Percentiles rank a stretch among this genome's conserved stretches.
These are phyloP conservation scores for Hydropsyche tenuis DNA, from an alignment of 1,140 invertebrate species.

Conservation along the genomic window DNA sequence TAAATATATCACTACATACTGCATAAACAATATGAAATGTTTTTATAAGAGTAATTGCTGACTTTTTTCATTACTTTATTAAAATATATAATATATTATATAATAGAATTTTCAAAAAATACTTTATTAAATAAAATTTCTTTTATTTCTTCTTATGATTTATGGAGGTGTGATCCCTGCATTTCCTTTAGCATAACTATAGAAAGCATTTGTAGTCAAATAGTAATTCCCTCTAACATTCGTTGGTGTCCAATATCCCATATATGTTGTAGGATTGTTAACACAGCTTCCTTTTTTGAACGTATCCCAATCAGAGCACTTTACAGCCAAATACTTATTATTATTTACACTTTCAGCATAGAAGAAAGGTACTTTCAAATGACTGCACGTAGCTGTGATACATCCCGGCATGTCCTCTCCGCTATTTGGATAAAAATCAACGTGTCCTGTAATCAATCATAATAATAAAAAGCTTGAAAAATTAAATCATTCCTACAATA, in stretches of 20 bases:
- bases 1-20: too few relatives aligned
- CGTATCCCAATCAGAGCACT: neutral
- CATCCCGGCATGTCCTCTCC: neutral
- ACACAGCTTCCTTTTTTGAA: neutral
- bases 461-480: neutral
- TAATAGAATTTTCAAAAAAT: too few relatives aligned
- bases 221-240: constrained; percentile 1
- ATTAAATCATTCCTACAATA: constrained; percentile 53
- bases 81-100: too few relatives aligned
- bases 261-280: neutral
- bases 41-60: too few relatives aligned
- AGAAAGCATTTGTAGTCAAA: neutral
- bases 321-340: constrained; percentile 7
- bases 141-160: too few relatives aligned
- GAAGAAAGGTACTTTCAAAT: neutral
- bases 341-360: constrained; percentile 19
- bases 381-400: neutral
- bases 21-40: too few relatives aligned
- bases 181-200: neutral
- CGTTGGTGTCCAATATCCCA: constrained; percentile 46
- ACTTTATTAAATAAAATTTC: too few relatives aligned
- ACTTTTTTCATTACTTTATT: too few relatives aligned
- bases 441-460: constrained; percentile 2
- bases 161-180: neutral
- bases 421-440: neutral